Conservation (phyloP, 2,113 vertebrate species). For the Odobenus rosmarus region DNA sequence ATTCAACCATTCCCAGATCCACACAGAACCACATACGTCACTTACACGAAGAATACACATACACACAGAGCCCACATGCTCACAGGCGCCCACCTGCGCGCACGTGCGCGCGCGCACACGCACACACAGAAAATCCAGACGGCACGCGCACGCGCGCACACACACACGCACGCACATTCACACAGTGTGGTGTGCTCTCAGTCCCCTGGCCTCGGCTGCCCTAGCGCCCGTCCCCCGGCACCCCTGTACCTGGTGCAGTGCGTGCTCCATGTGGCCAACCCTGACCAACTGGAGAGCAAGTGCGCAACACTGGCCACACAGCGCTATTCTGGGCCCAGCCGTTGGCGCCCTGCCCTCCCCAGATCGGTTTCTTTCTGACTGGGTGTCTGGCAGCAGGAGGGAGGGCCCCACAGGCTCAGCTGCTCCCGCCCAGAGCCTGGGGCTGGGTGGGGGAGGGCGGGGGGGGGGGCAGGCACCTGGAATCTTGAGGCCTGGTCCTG, state of each 20-base stretch:
- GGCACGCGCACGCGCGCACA: too few relatives aligned
- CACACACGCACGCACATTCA: background rate
- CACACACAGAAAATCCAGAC: background rate
- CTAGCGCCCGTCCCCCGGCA: background rate
- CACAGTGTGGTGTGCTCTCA: background rate
- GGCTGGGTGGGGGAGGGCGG: background rate
- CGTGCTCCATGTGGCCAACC: conserved; percentile 49
- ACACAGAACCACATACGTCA: background rate
- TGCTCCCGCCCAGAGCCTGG: background rate
- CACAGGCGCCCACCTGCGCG: background rate
- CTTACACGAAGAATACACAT: background rate
- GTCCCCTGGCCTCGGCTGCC: background rate
- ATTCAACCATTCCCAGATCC: background rate
- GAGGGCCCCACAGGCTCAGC: background rate
- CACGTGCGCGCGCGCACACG: too few relatives aligned
- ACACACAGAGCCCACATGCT: background rate
- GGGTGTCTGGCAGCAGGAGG: conserved; percentile 40
- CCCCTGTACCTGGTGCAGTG: conserved; percentile 47
- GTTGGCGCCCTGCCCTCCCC: conserved; percentile 18
- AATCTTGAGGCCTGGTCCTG: background rate
- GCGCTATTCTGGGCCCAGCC: conserved; percentile 75
- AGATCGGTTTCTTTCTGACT: conserved; percentile 72
- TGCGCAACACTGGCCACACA: background rate
- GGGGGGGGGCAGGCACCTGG: background rate
- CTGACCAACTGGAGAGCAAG: background rate